Evolutionary conservation across 2,797 vertebrate species (phyloP).

Genomic region (Paratrypauchen microcephalus): DNA sequence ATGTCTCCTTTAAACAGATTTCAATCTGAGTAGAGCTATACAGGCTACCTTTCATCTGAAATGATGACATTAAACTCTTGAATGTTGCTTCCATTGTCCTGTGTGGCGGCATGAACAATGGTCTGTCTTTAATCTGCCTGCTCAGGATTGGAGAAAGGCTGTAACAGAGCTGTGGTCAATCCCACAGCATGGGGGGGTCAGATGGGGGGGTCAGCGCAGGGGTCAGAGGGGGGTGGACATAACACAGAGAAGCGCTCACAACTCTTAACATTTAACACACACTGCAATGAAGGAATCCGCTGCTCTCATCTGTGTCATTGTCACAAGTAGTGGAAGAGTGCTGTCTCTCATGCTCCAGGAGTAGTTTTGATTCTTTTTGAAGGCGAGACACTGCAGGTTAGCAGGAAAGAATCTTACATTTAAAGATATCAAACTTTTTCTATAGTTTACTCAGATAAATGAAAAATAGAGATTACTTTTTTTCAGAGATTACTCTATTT

Average conservation of each 20-base stretch:
- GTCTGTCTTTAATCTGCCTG: slow-evolving; percentile 6
- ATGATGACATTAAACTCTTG: not conserved
- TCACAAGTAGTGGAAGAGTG: not conserved
- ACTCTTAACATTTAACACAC: slow-evolving; percentile 1
- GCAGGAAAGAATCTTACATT: too few relatives aligned
- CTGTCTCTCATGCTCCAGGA: too few relatives aligned
- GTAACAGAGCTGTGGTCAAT: not conserved
- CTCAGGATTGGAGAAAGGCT: slow-evolving; percentile 1
- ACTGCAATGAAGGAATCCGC: not conserved
- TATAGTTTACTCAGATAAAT: too few relatives aligned
- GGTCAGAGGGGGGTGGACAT: not conserved
- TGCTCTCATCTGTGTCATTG: not conserved
- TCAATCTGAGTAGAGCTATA: too few relatives aligned
- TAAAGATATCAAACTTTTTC: too few relatives aligned
- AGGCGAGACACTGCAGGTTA: too few relatives aligned
- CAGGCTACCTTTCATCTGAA: not conserved
- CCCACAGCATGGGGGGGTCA: not conserved
- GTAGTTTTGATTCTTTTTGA: too few relatives aligned
- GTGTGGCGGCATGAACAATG: slow-evolving; percentile 1
- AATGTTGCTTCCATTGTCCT: not conserved
- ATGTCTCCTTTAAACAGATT: too few relatives aligned
- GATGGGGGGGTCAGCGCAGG: not conserved
- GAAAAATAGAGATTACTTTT: too few relatives aligned
- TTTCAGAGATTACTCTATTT: too few relatives aligned
- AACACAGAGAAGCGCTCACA: not conserved